Base-by-base conservation (phyloP, 2,888 invertebrate species). In the Dinocampus coccinellae region DNA sequence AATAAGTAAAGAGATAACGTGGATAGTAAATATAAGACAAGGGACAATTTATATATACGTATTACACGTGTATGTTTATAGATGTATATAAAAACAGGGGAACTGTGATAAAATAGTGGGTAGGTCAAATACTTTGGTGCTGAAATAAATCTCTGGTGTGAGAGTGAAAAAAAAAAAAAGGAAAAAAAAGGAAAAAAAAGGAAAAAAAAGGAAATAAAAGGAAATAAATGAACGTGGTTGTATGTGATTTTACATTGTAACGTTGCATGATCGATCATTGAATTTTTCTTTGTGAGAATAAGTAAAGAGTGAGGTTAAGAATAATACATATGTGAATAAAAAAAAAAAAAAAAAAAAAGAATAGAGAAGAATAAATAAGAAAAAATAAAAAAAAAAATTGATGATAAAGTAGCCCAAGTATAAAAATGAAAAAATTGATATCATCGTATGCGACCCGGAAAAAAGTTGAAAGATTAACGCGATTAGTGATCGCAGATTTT, bases 401-500 rank as follows among this genome's bases (percentile, higher is more conserved):
- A 10, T n/a, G n/a, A n/a, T n/a, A n/a, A n/a, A n/a, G n/a, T n/a
- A n/a, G n/a, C n/a, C n/a, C n/a, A n/a, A n/a, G n/a, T n/a, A n/a
- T n/a, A n/a, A 53, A 13, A 58, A 42, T n/a, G 24, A 47, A 58
- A 58, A 52, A 11, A 20, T n/a, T n/a, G n/a, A n/a, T n/a, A n/a
- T n/a, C n/a, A 22, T 22, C 24, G 33, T 16, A n/a, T 7, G 7
- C 16, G 34, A 3, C 13, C 33, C 13, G n/a, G 16, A 29, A 16
- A 36, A 26, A 11, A 26, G 68, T 42, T 34, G 52, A 73, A 68
- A 70, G 70, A 73, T 73, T 63, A 69, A 69, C 57, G 52, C 62
- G 60, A 72, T 74, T 69, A 74, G 69, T 42, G 61, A 29, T 69
- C 55, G 61, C 42, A 64, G 36, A 47, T 69, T 60, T 42, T n/a